phyloP scores from a whole-genome alignment of 2,113 vertebrate genomes.

The Furnarius figulus region DNA sequence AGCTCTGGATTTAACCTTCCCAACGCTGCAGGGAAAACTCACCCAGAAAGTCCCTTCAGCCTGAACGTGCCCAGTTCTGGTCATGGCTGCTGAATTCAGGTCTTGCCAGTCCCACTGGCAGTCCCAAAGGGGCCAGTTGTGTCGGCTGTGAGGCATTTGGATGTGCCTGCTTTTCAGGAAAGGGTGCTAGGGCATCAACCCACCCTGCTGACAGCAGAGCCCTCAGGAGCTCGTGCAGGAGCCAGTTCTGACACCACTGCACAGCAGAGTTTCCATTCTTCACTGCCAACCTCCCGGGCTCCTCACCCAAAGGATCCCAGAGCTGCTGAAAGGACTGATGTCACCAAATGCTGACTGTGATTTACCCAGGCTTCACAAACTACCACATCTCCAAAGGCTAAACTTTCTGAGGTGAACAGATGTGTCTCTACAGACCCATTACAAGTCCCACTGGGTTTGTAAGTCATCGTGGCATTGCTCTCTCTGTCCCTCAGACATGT shows the following conservation, averaged over 20 bases:
- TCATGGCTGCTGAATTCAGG: fast-evolving
- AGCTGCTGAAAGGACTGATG: not conserved
- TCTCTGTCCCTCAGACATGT: not conserved
- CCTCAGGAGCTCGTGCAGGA: not conserved
- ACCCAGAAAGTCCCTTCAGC: not conserved
- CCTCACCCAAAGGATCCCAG: not conserved
- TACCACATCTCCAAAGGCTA: not conserved
- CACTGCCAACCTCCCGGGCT: not conserved
- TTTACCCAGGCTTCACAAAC: not conserved
- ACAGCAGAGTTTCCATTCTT: not conserved
- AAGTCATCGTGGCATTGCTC: not conserved
- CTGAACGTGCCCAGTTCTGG: not conserved
- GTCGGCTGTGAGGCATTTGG: not conserved
- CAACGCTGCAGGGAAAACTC: not conserved
- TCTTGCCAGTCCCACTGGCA: not conserved
- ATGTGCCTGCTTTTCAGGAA: not conserved
- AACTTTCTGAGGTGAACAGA: not conserved
- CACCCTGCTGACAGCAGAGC: not conserved
- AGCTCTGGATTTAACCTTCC: fast-evolving
- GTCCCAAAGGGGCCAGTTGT: not conserved
- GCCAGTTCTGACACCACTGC: not conserved
- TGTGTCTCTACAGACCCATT: not conserved
- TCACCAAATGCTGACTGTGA: not conserved
- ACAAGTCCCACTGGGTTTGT: not conserved
- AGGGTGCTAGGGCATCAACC: not conserved